These are phyloP conservation scores for Chrysochloris asiatica DNA, from an alignment of 2,113 vertebrate species.

Conservation along the genomic window DNA sequence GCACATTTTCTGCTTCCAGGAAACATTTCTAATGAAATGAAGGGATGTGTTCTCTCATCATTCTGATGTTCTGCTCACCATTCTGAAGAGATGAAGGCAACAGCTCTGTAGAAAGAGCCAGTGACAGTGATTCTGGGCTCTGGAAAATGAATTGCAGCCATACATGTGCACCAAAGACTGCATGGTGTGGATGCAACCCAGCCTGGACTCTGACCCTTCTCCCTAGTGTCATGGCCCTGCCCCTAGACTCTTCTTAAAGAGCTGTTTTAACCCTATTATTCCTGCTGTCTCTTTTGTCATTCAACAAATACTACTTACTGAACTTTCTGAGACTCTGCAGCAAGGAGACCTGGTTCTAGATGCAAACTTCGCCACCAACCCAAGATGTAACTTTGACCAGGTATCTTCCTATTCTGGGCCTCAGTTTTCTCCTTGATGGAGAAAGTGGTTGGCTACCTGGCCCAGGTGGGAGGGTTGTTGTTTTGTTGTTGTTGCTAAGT, in stretches of 20 bases:
- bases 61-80: neutral
- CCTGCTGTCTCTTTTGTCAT: too few species aligned
- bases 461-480: neutral
- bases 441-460: neutral
- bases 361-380: neutral
- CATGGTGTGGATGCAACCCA: neutral
- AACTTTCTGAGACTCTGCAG: neutral
- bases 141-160: accelerated
- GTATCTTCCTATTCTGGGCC: neutral
- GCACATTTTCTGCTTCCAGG: too few species aligned
- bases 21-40: too few species aligned
- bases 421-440: neutral
- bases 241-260: neutral
- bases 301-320: too few species aligned
- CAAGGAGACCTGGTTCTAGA: neutral
- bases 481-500: neutral
- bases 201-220: neutral
- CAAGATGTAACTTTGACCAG: neutral
- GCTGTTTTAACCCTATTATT: too few species aligned
- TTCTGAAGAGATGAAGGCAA: neutral
- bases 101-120: neutral
- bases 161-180: neutral
- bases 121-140: neutral
- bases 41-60: neutral
- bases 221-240: neutral